A percentile compares a stretch with the other conserved stretches of the same genome.
phyloP scores from a whole-genome alignment of 2,797 vertebrate genomes.

The Schizothorax lantsangensis region DNA sequence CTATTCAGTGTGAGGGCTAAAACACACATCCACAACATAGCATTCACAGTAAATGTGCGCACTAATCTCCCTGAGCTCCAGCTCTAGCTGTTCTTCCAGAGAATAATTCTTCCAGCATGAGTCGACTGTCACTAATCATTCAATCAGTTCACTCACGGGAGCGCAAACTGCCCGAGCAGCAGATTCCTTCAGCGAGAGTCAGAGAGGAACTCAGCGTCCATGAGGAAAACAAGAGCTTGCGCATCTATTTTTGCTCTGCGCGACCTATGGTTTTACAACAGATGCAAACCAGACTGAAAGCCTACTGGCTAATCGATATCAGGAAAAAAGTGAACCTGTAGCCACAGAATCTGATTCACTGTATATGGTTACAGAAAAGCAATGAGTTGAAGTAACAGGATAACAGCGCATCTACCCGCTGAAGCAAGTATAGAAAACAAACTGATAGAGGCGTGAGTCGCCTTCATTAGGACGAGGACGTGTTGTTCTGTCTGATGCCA shows the following conservation, averaged over 20 bases:
- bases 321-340: conserved; percentile 41
- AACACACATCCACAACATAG: conserved; percentile 12
- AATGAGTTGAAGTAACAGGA: conserved; percentile 43
- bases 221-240: too few relatives aligned
- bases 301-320: conserved; percentile 41
- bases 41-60: conserved; percentile 9
- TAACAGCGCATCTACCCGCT: conserved; percentile 26
- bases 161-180: conserved; percentile 41
- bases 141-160: conserved; percentile 39
- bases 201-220: conserved; percentile 37
- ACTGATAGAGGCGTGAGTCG: conserved; percentile 10
- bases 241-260: conserved; percentile 41
- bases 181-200: conserved; percentile 20
- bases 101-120: conserved; percentile 37
- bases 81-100: conserved; percentile 23
- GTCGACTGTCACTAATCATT: conserved; percentile 51
- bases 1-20: conserved; percentile 11
- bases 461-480: conserved; percentile 15
- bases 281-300: conserved; percentile 24
- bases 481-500: conserved; percentile 3
- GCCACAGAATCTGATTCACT: conserved; percentile 46
- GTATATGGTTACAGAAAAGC: conserved; percentile 43
- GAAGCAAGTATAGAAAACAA: conserved; percentile 34
- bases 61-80: conserved; percentile 31
- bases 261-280: conserved; percentile 49